Conservation (phyloP, 2,888 invertebrate species). For the Epirrita christyi region DNA sequence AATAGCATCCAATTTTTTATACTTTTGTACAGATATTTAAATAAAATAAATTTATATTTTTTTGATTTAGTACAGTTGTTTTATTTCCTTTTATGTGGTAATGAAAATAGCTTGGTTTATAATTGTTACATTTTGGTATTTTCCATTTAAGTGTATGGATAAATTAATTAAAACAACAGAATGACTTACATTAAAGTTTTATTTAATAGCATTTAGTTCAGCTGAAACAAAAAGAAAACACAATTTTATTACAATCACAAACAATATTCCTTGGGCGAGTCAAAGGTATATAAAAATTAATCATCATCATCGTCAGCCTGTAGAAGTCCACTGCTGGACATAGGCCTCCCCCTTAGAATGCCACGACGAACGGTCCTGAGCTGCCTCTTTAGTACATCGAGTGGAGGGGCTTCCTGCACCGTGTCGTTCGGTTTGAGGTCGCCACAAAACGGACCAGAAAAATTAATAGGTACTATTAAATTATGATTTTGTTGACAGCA, state of each 20-base stretch:
- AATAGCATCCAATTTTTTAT: slow-evolving; percentile 51
- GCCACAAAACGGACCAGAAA: no score
- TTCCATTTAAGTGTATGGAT: not conserved
- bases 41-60: slow-evolving; percentile 48
- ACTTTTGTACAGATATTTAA: slow-evolving; percentile 65
- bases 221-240: slow-evolving; percentile 81
- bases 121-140: not conserved
- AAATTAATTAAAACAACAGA: slow-evolving; percentile 43
- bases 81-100: slow-evolving; percentile 4
- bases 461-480: no score
- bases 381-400: no score
- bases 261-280: no score
- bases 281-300: no score
- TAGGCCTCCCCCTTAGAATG: no score
- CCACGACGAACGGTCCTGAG: no score
- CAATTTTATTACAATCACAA: not conserved
- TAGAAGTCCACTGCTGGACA: no score
- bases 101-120: not conserved
- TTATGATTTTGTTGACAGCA: no score
- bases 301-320: no score
- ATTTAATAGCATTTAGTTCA: slow-evolving; percentile 81
- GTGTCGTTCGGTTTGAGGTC: no score
- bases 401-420: no score
- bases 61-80: slow-evolving; percentile 10
- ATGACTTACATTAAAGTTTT: slow-evolving; percentile 63